These are phyloP conservation scores for Bombyx mandarina DNA, from an alignment of 1,140 invertebrate genomes.

Conservation along the genomic window DNA sequence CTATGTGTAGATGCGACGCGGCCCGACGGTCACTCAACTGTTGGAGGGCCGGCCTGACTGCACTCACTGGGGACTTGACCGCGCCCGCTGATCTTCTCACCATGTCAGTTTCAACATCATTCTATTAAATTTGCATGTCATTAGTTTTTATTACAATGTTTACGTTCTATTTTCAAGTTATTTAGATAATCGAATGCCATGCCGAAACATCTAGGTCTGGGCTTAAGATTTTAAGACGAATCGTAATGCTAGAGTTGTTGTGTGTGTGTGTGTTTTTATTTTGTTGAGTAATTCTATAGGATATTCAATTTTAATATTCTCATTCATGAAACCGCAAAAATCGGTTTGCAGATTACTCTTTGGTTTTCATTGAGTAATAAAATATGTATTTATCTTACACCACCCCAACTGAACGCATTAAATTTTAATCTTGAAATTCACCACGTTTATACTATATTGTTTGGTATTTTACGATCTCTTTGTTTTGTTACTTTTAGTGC, in stretches of 20 bases:
- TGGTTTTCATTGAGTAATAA: no score
- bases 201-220: no score
- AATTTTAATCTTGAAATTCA: background rate
- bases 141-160: conserved; percentile 8
- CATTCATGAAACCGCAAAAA: no score
- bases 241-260: no score
- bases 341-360: no score
- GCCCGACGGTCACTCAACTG: conserved; percentile 78
- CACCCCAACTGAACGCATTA: background rate
- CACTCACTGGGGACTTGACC: conserved; percentile 77
- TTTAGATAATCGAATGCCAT: no score
- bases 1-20: conserved; percentile 78
- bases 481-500: background rate
- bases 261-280: no score
- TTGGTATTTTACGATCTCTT: background rate
- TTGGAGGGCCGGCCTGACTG: conserved; percentile 77
- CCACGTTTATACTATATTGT: no score
- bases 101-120: conserved; percentile 70
- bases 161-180: background rate
- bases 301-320: no score
- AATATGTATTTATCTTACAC: background rate
- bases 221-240: no score
- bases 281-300: no score
- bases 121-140: background rate
- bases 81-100: conserved; percentile 78